These are phyloP conservation scores for Parelbella ahira DNA, from an alignment of 2,888 invertebrate species.

Conservation along the genomic window DNA sequence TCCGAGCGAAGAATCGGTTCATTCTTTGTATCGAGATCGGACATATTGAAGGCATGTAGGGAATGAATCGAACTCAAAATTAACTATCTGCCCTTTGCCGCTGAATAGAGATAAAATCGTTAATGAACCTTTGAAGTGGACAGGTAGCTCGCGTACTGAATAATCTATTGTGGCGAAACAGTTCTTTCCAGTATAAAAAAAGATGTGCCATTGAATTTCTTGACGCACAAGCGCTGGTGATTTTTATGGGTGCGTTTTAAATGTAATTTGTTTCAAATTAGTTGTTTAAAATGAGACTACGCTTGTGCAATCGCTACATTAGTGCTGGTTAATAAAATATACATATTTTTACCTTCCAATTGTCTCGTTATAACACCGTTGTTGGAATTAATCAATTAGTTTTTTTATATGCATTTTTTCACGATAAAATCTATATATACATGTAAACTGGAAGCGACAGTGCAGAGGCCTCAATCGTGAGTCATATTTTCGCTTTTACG, in stretches of 20 bases:
- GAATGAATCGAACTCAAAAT: constrained; percentile 46
- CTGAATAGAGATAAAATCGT: constrained; percentile 47
- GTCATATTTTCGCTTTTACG: too few relatives aligned
- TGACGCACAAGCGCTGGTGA: constrained; percentile 6
- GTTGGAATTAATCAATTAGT: too few relatives aligned
- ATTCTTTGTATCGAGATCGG: constrained; percentile 55
- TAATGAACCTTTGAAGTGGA: constrained; percentile 35
- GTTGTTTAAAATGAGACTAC: constrained; percentile 12
- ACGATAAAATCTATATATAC: too few relatives aligned
- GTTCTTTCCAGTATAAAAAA: constrained; percentile 4
- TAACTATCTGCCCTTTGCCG: constrained; percentile 46
- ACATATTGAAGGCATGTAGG: constrained; percentile 56
- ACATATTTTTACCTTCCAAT: too few relatives aligned
- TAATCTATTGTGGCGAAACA: constrained; percentile 11
- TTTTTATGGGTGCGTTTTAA: constrained; percentile 17
- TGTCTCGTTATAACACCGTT: too few relatives aligned
- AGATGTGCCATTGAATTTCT: constrained; percentile 21
- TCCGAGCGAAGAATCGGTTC: constrained; percentile 54
- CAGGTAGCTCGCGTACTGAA: constrained; percentile 28
- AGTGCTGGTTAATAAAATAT: too few relatives aligned
- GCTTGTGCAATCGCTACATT: too few relatives aligned
- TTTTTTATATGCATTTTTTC: too few relatives aligned
- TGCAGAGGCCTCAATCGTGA: too few relatives aligned
- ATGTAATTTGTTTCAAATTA: constrained; percentile 22
- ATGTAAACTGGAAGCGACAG: too few relatives aligned